These are phyloP conservation scores for Tupiocoris notatus DNA, from an alignment of 2,888 invertebrate genomes.

Conservation along the genomic window DNA sequence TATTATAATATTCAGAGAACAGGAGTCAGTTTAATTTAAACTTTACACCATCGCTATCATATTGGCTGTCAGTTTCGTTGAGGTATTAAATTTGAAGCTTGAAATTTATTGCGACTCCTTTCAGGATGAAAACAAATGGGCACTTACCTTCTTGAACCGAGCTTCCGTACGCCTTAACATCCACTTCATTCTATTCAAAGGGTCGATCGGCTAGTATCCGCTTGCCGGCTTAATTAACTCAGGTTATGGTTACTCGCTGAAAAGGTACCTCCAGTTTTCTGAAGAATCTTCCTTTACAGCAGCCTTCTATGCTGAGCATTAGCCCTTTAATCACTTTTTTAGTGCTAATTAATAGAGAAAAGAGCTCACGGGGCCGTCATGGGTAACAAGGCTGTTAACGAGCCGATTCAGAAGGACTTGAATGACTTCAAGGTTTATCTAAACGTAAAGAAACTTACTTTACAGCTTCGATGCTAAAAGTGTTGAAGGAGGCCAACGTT, in stretches of 20 bases:
- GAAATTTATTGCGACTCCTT: no score
- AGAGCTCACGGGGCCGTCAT: background rate
- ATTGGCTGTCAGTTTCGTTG: no score
- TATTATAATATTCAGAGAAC: no score
- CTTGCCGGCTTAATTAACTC: background rate
- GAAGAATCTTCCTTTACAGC: background rate
- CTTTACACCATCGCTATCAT: no score
- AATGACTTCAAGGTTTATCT: background rate
- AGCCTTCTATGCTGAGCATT: background rate
- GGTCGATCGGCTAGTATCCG: background rate
- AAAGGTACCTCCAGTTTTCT: background rate
- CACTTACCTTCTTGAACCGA: no score
- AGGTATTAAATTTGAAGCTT: no score
- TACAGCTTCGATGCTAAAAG: background rate
- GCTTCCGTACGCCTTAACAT: no score
- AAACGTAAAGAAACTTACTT: background rate
- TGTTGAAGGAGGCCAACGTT: background rate
- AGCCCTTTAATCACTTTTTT: background rate
- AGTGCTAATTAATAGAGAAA: background rate
- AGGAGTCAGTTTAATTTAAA: no score
- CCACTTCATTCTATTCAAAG: background rate
- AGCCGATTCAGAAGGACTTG: background rate
- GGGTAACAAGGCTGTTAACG: background rate
- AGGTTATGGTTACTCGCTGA: background rate
- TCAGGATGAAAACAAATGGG: no score